These are phyloP conservation scores for Ranitomeya variabilis DNA, from an alignment of 2,113 vertebrate genomes.

Conservation along the genomic window DNA sequence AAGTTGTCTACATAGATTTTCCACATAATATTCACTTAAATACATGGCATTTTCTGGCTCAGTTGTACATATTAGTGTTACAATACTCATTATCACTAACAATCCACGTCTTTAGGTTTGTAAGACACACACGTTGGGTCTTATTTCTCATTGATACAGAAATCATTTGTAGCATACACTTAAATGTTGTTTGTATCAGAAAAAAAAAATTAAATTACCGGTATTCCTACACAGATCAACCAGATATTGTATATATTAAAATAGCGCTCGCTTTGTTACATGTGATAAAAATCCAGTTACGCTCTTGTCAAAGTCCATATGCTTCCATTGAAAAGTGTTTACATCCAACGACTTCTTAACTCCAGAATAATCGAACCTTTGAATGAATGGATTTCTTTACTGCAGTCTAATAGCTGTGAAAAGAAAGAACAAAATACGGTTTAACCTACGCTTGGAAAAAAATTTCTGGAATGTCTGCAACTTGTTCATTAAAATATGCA, in stretches of 20 bases:
- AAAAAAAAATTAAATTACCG: conserved; percentile 57
- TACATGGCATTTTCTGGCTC: background rate
- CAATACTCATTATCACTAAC: background rate
- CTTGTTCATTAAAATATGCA: conserved; percentile 5
- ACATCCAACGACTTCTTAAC: conserved; percentile 70
- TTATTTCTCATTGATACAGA: background rate
- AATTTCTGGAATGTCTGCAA: background rate
- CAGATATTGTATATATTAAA: conserved; percentile 61
- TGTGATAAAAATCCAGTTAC: conserved; percentile 71
- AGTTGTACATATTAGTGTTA: background rate
- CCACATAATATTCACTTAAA: background rate
- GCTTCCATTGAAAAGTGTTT: conserved; percentile 70
- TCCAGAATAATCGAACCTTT: conserved; percentile 68
- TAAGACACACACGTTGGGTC: background rate
- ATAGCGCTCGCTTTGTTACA: conserved; percentile 63
- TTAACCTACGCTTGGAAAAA: background rate
- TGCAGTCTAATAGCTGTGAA: conserved; percentile 73
- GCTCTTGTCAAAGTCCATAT: conserved; percentile 63
- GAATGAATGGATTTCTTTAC: conserved; percentile 64
- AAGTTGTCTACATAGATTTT: background rate
- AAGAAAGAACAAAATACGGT: conserved; percentile 61
- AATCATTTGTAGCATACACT: background rate
- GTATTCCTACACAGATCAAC: conserved; percentile 61
- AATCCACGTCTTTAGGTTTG: background rate
- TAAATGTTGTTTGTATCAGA: conserved; percentile 38